These are phyloP conservation scores for Channa maculata DNA, from an alignment of 2,113 vertebrate species.

Conservation along the genomic window DNA sequence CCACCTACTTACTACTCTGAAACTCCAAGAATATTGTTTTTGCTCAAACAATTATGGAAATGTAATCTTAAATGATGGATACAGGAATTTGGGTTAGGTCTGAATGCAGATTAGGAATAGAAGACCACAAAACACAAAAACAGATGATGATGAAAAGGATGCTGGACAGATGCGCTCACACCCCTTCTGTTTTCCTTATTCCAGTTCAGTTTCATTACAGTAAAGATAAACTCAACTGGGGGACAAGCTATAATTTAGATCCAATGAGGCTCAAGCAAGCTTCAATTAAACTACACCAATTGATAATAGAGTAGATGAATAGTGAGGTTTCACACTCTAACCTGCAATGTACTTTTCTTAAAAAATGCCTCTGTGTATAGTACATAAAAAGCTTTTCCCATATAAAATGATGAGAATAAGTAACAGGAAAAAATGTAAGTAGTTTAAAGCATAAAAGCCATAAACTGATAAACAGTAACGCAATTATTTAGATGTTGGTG, in stretches of 20 bases:
- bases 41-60: slow-evolving; percentile 39
- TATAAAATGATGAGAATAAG: neutral
- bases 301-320: slow-evolving; percentile 8
- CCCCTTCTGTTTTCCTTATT: slow-evolving; percentile 11
- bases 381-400: neutral
- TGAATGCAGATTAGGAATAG: slow-evolving; percentile 78
- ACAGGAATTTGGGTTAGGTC: slow-evolving; percentile 48
- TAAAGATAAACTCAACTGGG: neutral
- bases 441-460: neutral
- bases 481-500: neutral
- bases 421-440: neutral
- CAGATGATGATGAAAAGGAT: slow-evolving; percentile 64
- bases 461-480: neutral
- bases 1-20: slow-evolving; percentile 16
- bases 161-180: slow-evolving; percentile 53
- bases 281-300: slow-evolving; percentile 6
- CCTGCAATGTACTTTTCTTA: slow-evolving; percentile 12
- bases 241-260: neutral
- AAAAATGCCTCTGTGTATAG: slow-evolving; percentile 1
- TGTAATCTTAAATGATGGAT: slow-evolving; percentile 49
- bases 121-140: slow-evolving; percentile 74
- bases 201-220: slow-evolving; percentile 8
- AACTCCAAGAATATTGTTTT: slow-evolving; percentile 24
- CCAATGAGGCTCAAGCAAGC: slow-evolving; percentile 12
- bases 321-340: neutral